Base-by-base conservation (phyloP, 2,797 vertebrate genomes). In the Argya squamiceps region DNA sequence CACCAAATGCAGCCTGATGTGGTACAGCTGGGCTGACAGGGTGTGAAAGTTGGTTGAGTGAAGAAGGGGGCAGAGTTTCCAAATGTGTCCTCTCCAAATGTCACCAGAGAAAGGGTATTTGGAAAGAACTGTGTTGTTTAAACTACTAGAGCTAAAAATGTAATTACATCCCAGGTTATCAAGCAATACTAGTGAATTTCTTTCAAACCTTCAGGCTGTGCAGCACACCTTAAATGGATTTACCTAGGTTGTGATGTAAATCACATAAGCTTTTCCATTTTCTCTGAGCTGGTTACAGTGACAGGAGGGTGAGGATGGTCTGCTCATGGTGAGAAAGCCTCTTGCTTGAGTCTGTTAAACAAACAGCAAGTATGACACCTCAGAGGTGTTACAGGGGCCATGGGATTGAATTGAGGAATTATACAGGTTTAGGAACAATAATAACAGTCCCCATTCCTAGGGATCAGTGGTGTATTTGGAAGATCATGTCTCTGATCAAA, bases 401-500 rank as follows among this genome's bases (percentile, higher is more conserved):
- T 34, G 39, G 50, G 12, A 26, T 20, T 71, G 68, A 39, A 58
- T 77, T 79, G 46, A 60, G 36, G 29, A 62, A 53, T 64, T 81
- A 15, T 12, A 39, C 2, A 52, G 37, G 19, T 59, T 81, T 69
- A 91, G 32, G 50, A 37, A 26, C 39, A 96, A 39, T 41, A 81
- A 59, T 32, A 63, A 21, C 15, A 59, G 30, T 59, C 47, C 41
- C 10, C 44, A 14, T 67, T 88, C 50, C 36, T 24, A 34, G 55
- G 74, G 74, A 84, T 86, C 82, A 49, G 29, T 27, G 36, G 47
- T 81, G 37, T 88, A 9, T 88, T 84, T 92, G 59, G 46, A 93
- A 94, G 84, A 92, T 93, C 59, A 14, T 73, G 52, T 84, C 36
- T 69, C 39, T 79, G 63, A 84, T 86, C 87, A 86, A 86, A 73